Evolutionary conservation across 2,113 vertebrate species (phyloP).

Genomic region (Alexandromys fortis): DNA sequence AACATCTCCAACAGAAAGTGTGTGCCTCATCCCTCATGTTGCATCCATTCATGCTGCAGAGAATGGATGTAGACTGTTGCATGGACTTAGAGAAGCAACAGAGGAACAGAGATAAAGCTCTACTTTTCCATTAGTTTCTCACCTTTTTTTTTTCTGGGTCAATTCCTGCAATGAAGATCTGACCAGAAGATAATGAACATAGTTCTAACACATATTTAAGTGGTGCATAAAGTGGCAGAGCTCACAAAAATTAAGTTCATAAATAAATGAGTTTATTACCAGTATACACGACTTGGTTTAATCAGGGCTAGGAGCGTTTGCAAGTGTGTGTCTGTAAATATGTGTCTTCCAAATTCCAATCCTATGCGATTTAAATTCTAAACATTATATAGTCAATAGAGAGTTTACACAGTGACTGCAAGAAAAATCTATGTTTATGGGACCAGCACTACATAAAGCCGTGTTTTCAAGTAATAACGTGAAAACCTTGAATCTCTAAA

Average conservation of each 20-base stretch:
- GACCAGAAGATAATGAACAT: background rate
- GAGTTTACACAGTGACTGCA: background rate
- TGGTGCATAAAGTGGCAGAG: background rate
- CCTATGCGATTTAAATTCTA: conserved; percentile 41
- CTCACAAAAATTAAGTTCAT: conserved; percentile 16
- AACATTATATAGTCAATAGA: conserved; percentile 34
- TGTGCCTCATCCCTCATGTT: background rate
- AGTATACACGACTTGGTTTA: background rate
- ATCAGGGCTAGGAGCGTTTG: conserved; percentile 6
- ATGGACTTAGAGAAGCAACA: background rate
- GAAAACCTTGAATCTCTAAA: conserved; percentile 55
- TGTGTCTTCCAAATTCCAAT: background rate
- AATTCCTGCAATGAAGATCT: background rate
- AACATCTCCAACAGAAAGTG: background rate
- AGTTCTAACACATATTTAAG: background rate
- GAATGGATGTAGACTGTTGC: background rate
- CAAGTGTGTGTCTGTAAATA: conserved; percentile 42
- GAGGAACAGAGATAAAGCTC: background rate
- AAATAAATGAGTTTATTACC: background rate
- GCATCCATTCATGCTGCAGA: background rate
- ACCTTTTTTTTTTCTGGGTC: background rate
- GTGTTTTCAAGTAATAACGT: conserved; percentile 50
- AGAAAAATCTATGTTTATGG: conserved; percentile 22
- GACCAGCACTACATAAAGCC: background rate
- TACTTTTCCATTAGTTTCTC: conserved; percentile 33